These are phyloP conservation scores for Lottia scabra DNA, from an alignment of 2,888 invertebrate genomes.

Conservation along the genomic window DNA sequence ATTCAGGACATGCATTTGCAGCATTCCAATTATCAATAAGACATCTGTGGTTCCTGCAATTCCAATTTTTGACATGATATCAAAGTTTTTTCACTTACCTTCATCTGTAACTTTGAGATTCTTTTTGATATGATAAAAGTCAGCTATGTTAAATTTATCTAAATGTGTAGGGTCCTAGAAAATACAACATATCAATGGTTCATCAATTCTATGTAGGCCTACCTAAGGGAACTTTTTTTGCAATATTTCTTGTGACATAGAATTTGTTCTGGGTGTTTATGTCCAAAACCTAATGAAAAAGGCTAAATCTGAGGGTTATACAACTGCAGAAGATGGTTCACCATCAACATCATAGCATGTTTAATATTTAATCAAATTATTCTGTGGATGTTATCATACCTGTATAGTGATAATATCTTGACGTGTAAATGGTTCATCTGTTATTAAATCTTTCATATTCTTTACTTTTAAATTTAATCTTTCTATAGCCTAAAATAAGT, in stretches of 20 bases:
- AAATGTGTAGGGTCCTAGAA: constrained; percentile 83
- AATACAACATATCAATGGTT: constrained; percentile 10
- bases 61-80: too few species aligned
- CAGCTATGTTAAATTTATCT: constrained; percentile 93
- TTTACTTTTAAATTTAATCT: constrained; percentile 94
- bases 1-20: too few species aligned
- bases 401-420: constrained; percentile 93
- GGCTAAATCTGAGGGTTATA: too few species aligned
- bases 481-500: constrained; percentile 80
- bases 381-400: constrained; percentile 28
- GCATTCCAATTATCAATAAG: too few species aligned
- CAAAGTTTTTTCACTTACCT: constrained; percentile 68
- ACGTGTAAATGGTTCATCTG: constrained; percentile 87
- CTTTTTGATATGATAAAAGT: constrained; percentile 93
- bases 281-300: too few species aligned
- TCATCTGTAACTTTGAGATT: constrained; percentile 89
- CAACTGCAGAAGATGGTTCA: too few species aligned
- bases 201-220: too few species aligned
- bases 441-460: constrained; percentile 91
- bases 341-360: neutral
- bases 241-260: too few species aligned
- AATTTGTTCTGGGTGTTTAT: too few species aligned
- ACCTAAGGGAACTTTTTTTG: too few species aligned
- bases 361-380: neutral
- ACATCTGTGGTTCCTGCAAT: too few species aligned